Percentiles rank a stretch among this genome's conserved stretches.
These are phyloP conservation scores for Drosophila limbata DNA, from an alignment of 2,888 invertebrate genomes.

Conservation along the genomic window DNA sequence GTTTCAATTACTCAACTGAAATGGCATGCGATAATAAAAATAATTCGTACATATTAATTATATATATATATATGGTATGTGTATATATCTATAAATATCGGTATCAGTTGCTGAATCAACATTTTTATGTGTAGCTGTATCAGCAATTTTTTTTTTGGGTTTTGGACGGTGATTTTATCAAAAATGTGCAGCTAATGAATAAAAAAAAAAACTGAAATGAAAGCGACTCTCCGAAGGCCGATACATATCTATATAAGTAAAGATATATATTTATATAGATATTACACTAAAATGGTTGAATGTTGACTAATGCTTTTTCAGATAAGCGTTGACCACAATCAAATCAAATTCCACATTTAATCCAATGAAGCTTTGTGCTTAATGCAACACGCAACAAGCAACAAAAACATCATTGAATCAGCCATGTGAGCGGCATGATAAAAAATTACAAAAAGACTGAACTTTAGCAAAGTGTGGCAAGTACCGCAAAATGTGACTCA, in stretches of 20 bases:
- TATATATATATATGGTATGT: slow-evolving; percentile 4
- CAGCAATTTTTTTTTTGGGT: slow-evolving; percentile 26
- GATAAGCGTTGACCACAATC: slow-evolving; percentile 23
- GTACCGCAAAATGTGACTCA: slow-evolving; percentile 15
- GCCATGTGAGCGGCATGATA: neutral
- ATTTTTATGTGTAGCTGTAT: slow-evolving; percentile 8
- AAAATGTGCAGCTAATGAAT: slow-evolving; percentile 28
- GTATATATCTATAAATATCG: slow-evolving; percentile 17
- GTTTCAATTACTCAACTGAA: slow-evolving; percentile 18
- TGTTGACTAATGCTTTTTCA: slow-evolving; percentile 49
- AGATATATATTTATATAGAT: neutral
- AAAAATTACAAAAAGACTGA: neutral
- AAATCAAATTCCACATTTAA: slow-evolving; percentile 31
- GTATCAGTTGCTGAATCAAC: slow-evolving; percentile 29
- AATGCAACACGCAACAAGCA: slow-evolving; percentile 15
- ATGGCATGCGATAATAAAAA: slow-evolving; percentile 26
- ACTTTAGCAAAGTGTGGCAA: slow-evolving; percentile 8
- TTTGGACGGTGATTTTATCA: slow-evolving; percentile 8
- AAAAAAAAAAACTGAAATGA: slow-evolving; percentile 18
- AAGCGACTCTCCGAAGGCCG: slow-evolving; percentile 26
- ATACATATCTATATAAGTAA: neutral
- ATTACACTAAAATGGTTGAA: slow-evolving; percentile 19
- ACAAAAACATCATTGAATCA: slow-evolving; percentile 6
- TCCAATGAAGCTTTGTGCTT: slow-evolving; percentile 9
- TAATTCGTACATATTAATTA: slow-evolving; percentile 5